Evolutionary conservation across 2,888 invertebrate species (phyloP), one percentile per base, ranked within the genome.

Genomic region (Phaonia tiefii): DNA sequence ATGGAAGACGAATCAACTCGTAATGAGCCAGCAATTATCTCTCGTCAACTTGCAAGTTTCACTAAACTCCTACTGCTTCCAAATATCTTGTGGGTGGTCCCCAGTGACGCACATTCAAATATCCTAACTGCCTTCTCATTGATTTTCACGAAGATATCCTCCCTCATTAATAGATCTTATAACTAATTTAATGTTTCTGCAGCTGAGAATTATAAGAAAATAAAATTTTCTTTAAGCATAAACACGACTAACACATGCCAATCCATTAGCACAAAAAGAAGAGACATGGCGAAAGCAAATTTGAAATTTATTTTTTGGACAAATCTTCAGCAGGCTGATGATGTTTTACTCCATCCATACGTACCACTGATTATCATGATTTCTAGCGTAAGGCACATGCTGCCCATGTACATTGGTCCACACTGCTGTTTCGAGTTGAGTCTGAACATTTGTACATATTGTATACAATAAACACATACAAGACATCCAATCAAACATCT

Each of bases 281-380:
- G 76, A 69, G 58, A 22, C 44, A 60, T 66, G n/a, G n/a, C n/a
- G 75, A 63, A 54, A 66, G 71, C 74, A 78, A 81, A 81, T 78
- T 81, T 72, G 71, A 78, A 81, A 81, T 75, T 81, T 80, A 74
- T 69, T 80, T n/a, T 77, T 71, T 67, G 49, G 42, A 80, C 77
- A 77, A 80, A 77, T 74, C 70, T 39, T 25, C 58, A 74, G 74
- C 73, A 74, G n/a, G n/a, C n/a, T 71, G 58, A 66, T 80, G 77
- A 74, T 66, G 65, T 69, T 25, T 42, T 44, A 26, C 17, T 10
- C 51, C 56, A 49, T 44, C 65, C 15, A 56, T 85, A 84, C 83
- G 84, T 71, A 26, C 80, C 67, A 72, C 69, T 65, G 75, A 76
- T 80, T 73, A 76, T 80, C 80, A 75, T 80, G 75, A 76, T 73